A percentile compares a stretch with the other conserved stretches of the same genome.
Evolutionary conservation across 2,888 invertebrate genomes (phyloP).

Genomic region (Harmothoe impar): DNA sequence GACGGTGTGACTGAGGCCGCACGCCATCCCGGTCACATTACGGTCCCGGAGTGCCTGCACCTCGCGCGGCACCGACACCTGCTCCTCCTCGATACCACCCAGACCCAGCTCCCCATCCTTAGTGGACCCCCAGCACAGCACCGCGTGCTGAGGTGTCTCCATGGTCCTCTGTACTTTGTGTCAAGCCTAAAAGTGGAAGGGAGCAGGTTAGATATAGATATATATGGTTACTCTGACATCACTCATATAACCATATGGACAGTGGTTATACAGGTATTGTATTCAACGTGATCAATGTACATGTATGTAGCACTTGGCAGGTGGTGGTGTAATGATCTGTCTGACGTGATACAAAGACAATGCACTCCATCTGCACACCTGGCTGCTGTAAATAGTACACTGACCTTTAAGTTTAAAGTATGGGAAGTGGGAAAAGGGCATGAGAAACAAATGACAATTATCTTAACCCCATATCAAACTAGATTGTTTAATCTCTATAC

Average conservation of each 20-base stretch:
- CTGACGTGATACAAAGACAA: too few relatives aligned
- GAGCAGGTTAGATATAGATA: background rate
- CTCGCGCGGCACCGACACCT: conserved; percentile 85
- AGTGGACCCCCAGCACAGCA: conserved; percentile 68
- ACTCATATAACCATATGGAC: background rate
- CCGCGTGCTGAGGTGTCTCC: background rate
- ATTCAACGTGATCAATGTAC: too few relatives aligned
- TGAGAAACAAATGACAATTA: too few relatives aligned
- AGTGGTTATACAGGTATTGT: background rate
- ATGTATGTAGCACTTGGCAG: too few relatives aligned
- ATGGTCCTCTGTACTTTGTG: background rate
- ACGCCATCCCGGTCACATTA: conserved; percentile 85
- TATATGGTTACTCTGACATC: background rate
- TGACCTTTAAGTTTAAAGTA: too few relatives aligned
- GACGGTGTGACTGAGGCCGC: conserved; percentile 92
- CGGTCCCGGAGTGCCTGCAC: conserved; percentile 74
- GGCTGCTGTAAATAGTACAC: too few relatives aligned
- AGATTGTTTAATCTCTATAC: too few relatives aligned
- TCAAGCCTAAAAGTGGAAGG: background rate
- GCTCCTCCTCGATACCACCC: conserved; percentile 90
- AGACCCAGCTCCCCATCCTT: conserved; percentile 90
- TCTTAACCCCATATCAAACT: too few relatives aligned
- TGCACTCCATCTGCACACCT: too few relatives aligned
- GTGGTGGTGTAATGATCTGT: too few relatives aligned
- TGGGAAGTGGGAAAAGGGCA: too few relatives aligned